These are phyloP conservation scores for Ramazzottius varieornatus DNA, from an alignment of 2,888 invertebrate genomes.

Conservation along the genomic window DNA sequence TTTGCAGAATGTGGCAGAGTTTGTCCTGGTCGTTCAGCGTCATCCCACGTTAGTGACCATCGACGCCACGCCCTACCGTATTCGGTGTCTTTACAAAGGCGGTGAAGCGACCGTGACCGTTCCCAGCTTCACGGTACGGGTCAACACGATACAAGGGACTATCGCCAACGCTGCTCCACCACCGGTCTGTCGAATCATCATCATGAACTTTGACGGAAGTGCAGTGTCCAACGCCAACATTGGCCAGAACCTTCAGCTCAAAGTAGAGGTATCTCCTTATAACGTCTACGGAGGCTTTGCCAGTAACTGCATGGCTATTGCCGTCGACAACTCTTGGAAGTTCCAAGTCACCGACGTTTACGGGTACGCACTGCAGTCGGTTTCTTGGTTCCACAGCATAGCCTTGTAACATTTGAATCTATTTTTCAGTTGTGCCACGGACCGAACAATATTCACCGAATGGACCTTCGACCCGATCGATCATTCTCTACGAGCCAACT, in stretches of 20 bases:
- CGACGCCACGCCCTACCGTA: constrained; percentile 80
- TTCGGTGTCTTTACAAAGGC: constrained; percentile 77
- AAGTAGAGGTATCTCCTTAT: constrained; percentile 52
- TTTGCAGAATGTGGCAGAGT: constrained; percentile 56
- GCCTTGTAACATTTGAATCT: neutral
- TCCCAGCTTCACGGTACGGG: constrained; percentile 29
- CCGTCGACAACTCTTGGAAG: constrained; percentile 33
- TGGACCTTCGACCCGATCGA: constrained; percentile 57
- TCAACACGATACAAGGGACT: constrained; percentile 76
- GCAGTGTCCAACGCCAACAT: constrained; percentile 73
- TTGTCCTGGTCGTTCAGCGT: constrained; percentile 76
- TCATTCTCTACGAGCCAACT: constrained; percentile 55
- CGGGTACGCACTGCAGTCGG: constrained; percentile 9
- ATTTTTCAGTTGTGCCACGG: constrained; percentile 50
- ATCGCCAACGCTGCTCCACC: constrained; percentile 83
- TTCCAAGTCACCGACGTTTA: constrained; percentile 75
- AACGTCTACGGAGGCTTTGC: constrained; percentile 75
- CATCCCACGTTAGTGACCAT: constrained; percentile 82
- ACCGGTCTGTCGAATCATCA: constrained; percentile 68
- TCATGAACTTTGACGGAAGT: constrained; percentile 55
- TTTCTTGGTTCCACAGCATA: no score
- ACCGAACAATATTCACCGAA: constrained; percentile 68
- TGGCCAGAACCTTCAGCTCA: constrained; percentile 58
- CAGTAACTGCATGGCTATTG: constrained; percentile 69
- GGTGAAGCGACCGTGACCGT: constrained; percentile 71